phyloP scores from a whole-genome alignment of 2,113 vertebrate species.

The Coryphaenoides rupestris region DNA sequence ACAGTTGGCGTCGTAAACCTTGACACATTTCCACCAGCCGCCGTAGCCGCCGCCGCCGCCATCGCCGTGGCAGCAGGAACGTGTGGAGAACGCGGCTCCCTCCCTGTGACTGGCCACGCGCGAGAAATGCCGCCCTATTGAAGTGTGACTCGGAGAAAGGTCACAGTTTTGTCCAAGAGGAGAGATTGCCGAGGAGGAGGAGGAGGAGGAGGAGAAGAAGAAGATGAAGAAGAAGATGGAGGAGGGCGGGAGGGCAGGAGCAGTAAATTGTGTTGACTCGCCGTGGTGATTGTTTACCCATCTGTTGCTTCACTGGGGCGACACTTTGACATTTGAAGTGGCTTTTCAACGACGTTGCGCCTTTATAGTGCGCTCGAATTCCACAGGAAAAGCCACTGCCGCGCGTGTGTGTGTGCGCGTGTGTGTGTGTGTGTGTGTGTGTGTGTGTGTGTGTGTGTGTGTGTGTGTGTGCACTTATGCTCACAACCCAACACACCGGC shows the following conservation, averaged over 20 bases:
- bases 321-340: too few species aligned
- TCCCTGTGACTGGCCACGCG: constrained; percentile 28
- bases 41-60: too few species aligned
- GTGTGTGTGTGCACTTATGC: too few species aligned
- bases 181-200: neutral
- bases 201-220: neutral
- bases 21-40: constrained; percentile 29
- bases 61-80: constrained; percentile 33
- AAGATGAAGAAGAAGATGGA: neutral
- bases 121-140: constrained; percentile 53
- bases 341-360: too few species aligned
- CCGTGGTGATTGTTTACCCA: neutral
- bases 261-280: constrained; percentile 12
- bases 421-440: too few species aligned
- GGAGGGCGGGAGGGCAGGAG: constrained; percentile 5
- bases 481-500: too few species aligned
- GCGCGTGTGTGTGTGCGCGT: too few species aligned
- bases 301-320: constrained; percentile 2
- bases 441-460: too few species aligned
- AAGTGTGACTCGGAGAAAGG: constrained; percentile 26
- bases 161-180: constrained; percentile 16
- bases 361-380: constrained; percentile 10
- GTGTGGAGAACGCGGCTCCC: constrained; percentile 33
- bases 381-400: too few species aligned
- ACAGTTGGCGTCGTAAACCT: constrained; percentile 37